phyloP scores from a whole-genome alignment of 2,797 vertebrate genomes.

The Pteropus rufus region DNA sequence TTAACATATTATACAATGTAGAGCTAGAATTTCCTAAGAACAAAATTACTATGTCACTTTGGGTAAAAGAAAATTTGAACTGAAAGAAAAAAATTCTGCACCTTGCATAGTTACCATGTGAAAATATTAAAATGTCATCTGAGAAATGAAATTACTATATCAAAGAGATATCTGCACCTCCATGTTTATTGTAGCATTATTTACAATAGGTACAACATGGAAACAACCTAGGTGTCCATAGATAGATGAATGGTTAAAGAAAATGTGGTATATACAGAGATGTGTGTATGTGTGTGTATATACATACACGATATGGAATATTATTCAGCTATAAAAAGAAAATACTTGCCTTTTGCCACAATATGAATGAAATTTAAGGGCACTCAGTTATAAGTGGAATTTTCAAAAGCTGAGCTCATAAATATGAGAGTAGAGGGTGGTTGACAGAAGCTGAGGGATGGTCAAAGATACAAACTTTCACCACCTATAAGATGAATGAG shows the following conservation, averaged over 20 bases:
- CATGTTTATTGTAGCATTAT: not conserved
- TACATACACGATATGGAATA: not conserved
- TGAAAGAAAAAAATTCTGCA: not conserved
- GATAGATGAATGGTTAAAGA: not conserved
- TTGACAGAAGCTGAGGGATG: not conserved
- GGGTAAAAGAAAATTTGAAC: not conserved
- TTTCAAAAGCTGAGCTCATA: not conserved
- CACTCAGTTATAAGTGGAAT: not conserved
- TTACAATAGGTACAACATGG: too few relatives aligned
- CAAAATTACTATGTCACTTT: not conserved
- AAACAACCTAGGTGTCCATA: not conserved
- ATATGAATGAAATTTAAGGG: not conserved
- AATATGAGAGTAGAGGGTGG: not conserved
- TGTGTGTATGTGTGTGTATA: not conserved
- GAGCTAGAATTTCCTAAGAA: not conserved
- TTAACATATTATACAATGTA: not conserved
- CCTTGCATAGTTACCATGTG: not conserved
- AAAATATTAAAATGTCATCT: not conserved
- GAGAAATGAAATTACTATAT: not conserved
- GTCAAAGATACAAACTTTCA: not conserved
- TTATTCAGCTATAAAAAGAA: not conserved
- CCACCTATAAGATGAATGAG: not conserved
- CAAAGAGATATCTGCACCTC: not conserved
- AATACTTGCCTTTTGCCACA: not conserved
- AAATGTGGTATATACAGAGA: not conserved